Base-by-base conservation (phyloP, 2,113 vertebrate species). In the Pantherophis guttatus region DNA sequence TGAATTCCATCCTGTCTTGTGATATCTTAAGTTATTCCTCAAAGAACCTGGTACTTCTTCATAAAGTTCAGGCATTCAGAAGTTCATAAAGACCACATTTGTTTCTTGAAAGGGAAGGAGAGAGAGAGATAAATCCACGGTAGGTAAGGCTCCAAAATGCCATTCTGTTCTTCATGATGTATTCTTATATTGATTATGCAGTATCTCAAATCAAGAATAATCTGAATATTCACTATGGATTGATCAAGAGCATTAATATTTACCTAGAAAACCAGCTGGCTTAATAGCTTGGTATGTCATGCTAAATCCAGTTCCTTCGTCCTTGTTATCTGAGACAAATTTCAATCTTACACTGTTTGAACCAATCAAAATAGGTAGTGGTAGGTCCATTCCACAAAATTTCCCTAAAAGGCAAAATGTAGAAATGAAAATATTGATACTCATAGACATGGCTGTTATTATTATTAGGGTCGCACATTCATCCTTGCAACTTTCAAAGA, bases 301-400 rank as follows among this genome's bases (percentile, higher is more conserved):
- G 39, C 97, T 96, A 97, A 99, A 99, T 86, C 98, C 98, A 50
- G 96, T 95, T 65, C 97, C 97, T 92, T 95, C 95, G 89, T 94
- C 91, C 62, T 96, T 98, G 91, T 94, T 91, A 86, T 99, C 98
- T 95, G 98, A 98, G 94, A 97, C 92, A 94, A 99, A 99, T 93
- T 97, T 95, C 29, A 99, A 96, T 12, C 65, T 97, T 92, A 98
- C 59, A 86, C 93, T 96, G 11, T 93, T 96, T 94, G 97, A 97
- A 29, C 96, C 96, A 53, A 98, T 91, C 29, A 98, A 96, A 93
- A 98, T 15, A 0, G 97, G 97, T 10, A 96, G 91, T 19, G 97
- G 97, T 12, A 92, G 85, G 11, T 93, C 92, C 91, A 81, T 90
- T 75, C 98, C 98, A 94, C 98, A 99, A 95, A 98, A 98, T 88